Base-by-base conservation (phyloP, 2,888 invertebrate species). In the Argyresthia goedartella region DNA sequence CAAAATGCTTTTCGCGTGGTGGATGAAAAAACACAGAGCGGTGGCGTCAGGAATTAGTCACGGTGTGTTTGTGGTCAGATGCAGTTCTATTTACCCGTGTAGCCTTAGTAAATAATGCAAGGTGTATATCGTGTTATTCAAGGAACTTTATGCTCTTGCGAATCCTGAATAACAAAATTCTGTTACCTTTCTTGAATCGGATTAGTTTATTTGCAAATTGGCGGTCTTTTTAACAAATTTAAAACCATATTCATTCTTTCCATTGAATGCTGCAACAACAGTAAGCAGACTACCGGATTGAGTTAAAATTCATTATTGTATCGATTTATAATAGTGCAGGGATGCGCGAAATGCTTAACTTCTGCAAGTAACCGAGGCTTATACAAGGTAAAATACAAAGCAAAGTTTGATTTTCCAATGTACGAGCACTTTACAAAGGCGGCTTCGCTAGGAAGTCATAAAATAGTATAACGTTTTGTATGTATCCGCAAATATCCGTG, bases 251-350 rank as follows among this genome's bases (percentile, higher is more conserved):
- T 25, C 67, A 63, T 69, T 65, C 60, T 53, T 60, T 65, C 60
- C 55, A 61, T 51, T 39, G 43, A 49, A 45, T 50, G 42, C 41
- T 50, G 42, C 41, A 57, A 56, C 62, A 53, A 59, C 63, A 58
- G 58, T 60, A 56, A 63, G 60, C 57, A 56, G 54, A 67, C 66
- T 71, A 72, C 70, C 61, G 67, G 62, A 65, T 68, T 69, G 67
- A 62, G 66, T 63, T 55, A 52, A 61, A 66, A 67, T 60, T 57
- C 60, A 59, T 69, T 65, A 71, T 48, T 53, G 41, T 41, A 48
- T 14, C 8, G 15, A 45, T 62, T 66, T 61, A 69, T 75, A 69
- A 60, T 65, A 61, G 69, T 59, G 60, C 67, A 68, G 56, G 59
- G 66, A 63, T 69, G 73, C 75, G 68, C 55, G 57, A 67, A 65